phyloP scores from a whole-genome alignment of 2,797 vertebrate species.

The Chiroxiphia lanceolata region DNA sequence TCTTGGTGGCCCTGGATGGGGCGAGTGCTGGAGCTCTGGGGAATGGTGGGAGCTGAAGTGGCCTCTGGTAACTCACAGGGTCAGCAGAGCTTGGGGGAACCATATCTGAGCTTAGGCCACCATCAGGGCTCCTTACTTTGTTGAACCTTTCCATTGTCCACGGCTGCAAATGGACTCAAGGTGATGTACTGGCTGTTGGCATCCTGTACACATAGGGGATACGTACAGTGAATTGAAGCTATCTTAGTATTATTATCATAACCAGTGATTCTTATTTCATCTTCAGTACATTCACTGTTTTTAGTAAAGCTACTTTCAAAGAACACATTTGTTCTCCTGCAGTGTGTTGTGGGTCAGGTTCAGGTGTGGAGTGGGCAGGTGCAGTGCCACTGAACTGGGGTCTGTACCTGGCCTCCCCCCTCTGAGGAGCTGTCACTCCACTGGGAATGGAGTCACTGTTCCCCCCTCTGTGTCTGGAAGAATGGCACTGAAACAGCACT shows the following conservation, averaged over 20 bases:
- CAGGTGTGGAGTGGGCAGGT: neutral
- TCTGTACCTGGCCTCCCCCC: neutral
- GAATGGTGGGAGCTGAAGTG: neutral
- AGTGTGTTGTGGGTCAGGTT: neutral
- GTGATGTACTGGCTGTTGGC: neutral
- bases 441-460: neutral
- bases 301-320: neutral
- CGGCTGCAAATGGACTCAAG: neutral
- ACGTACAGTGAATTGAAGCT: neutral
- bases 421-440: neutral
- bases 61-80: neutral
- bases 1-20: neutral
- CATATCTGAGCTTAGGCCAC: neutral
- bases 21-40: neutral
- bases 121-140: neutral
- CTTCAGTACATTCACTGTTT: neutral
- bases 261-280: neutral
- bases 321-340: neutral
- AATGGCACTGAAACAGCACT: neutral
- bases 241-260: neutral
- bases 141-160: neutral
- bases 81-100: neutral
- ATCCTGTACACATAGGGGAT: neutral
- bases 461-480: neutral
- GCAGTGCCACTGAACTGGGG: neutral